Conservation (phyloP, 2,113 vertebrate genomes). For the Burhinus bistriatus region DNA sequence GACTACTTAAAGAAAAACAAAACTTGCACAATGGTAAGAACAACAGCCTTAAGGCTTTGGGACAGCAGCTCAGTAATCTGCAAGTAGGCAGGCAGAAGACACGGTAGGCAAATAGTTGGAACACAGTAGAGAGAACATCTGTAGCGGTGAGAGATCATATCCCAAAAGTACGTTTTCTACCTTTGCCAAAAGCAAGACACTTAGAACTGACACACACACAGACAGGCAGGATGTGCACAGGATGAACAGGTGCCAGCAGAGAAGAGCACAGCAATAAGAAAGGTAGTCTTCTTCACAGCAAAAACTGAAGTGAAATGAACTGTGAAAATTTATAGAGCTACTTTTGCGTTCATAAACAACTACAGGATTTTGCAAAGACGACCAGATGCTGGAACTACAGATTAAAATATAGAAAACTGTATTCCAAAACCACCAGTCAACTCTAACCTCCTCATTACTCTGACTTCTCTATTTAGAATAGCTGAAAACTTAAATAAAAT, state of each 20-base stretch:
- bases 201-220: accelerated
- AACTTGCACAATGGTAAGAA: not conserved
- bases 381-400: not conserved
- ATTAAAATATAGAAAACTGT: not conserved
- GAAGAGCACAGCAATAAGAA: not conserved
- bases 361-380: not conserved
- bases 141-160: not conserved
- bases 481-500: not conserved
- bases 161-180: not conserved
- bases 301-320: not conserved
- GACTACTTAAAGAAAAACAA: not conserved
- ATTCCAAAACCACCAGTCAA: not conserved
- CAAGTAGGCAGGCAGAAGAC: not conserved
- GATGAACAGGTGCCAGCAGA: not conserved
- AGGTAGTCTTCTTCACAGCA: not conserved
- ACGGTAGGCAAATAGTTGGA: not conserved
- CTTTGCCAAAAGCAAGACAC: not conserved
- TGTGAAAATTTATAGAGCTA: not conserved
- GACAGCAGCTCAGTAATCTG: not conserved
- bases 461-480: not conserved
- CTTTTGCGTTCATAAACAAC: not conserved
- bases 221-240: accelerated
- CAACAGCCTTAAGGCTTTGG: not conserved
- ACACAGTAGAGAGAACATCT: not conserved
- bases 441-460: not conserved